Evolutionary conservation across 2,113 vertebrate genomes (phyloP).

Genomic region (Erpornis zantholeuca): DNA sequence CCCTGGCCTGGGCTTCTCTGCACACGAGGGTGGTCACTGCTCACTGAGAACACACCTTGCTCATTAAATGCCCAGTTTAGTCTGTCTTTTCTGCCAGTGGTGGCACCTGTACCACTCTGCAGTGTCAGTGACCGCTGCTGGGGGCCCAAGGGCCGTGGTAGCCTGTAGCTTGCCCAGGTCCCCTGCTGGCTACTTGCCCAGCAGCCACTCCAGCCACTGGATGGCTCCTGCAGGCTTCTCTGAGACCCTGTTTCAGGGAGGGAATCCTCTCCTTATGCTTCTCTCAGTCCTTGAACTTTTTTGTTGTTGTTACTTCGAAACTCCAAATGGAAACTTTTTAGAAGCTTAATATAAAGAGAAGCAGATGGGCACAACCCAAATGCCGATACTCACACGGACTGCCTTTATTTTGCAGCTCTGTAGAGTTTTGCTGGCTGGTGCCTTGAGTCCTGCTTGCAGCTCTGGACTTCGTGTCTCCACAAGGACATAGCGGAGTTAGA

Average conservation of each 20-base stretch:
- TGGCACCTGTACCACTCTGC: not conserved
- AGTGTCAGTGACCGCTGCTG: not conserved
- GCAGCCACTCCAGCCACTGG: not conserved
- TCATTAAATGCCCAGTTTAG: not conserved
- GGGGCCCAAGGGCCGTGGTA: accelerated
- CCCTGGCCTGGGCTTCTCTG: not conserved
- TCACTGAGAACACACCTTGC: not conserved
- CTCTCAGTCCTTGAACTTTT: not conserved
- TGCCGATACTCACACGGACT: accelerated
- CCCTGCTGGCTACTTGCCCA: not conserved
- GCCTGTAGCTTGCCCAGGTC: not conserved
- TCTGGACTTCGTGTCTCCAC: not conserved
- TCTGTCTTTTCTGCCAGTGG: not conserved
- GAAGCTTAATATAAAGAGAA: not conserved
- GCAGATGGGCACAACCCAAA: not conserved
- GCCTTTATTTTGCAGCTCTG: slow-evolving; percentile 23
- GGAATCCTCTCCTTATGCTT: not conserved
- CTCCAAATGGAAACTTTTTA: too few relatives aligned
- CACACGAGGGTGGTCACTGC: accelerated
- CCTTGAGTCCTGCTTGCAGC: not conserved
- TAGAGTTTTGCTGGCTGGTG: not conserved
- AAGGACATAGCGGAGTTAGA: not conserved
- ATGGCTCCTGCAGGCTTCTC: not conserved
- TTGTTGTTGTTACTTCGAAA: not conserved
- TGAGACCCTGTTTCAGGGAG: not conserved